Evolutionary conservation across 2,797 vertebrate species (phyloP).

Genomic region (Cyclura pinguis): DNA sequence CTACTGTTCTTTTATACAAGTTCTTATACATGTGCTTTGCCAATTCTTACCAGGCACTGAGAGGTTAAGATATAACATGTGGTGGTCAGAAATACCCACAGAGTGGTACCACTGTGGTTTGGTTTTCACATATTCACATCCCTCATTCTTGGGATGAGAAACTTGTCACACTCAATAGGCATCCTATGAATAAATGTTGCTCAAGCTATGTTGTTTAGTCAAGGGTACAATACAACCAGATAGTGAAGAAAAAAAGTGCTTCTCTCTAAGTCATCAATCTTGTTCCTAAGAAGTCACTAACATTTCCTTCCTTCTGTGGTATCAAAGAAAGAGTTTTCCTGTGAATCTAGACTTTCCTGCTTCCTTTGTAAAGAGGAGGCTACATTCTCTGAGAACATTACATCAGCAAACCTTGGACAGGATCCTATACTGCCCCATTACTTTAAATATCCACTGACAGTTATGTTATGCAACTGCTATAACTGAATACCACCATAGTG

Average conservation of each 20-base stretch:
- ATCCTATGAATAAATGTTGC: neutral
- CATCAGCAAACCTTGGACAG: neutral
- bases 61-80: neutral
- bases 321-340: neutral
- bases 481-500: too few species aligned
- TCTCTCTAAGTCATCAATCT: neutral
- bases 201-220: neutral
- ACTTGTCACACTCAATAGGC: neutral
- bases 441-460: too few species aligned
- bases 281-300: neutral
- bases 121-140: neutral
- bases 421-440: too few species aligned
- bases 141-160: neutral
- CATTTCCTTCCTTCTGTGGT: neutral
- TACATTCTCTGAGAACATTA: neutral
- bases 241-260: neutral
- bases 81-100: neutral
- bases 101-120: neutral
- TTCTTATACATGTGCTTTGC: neutral
- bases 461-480: too few species aligned
- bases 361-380: neutral
- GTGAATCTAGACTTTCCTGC: neutral
- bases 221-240: neutral
- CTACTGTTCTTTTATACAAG: neutral
- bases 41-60: neutral